Conservation (phyloP, 1,140 invertebrate genomes). For the Drosophila quadrilineata region DNA sequence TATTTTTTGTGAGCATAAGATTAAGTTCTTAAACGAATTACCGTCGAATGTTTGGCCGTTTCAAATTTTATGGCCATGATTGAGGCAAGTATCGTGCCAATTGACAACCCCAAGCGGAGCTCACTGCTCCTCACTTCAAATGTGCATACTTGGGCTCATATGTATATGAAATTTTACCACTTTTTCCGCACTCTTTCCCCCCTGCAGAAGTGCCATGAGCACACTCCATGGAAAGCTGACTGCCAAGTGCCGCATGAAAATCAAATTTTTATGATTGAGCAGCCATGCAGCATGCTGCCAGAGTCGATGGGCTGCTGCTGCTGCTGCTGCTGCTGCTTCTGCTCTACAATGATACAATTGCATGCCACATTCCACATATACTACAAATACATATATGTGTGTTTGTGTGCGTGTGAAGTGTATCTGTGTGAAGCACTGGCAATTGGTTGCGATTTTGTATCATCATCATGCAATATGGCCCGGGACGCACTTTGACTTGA, state of each 20-base stretch:
- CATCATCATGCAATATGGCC: slow-evolving; percentile 67
- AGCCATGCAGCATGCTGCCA: slow-evolving; percentile 69
- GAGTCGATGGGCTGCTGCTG: slow-evolving; percentile 34
- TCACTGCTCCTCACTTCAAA: slow-evolving; percentile 21
- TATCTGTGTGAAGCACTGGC: background rate
- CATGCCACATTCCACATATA: background rate
- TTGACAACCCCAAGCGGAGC: slow-evolving; percentile 24
- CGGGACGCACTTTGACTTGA: slow-evolving; percentile 65
- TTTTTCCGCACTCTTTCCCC: background rate
- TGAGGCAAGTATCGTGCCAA: slow-evolving; percentile 26
- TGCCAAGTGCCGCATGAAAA: slow-evolving; percentile 60
- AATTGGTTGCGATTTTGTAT: slow-evolving; percentile 66
- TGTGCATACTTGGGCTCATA: background rate
- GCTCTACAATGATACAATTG: slow-evolving; percentile 15
- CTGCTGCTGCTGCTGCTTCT: too few species aligned
- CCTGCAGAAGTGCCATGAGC: background rate
- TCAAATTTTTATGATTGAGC: slow-evolving; percentile 78
- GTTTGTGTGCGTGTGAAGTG: background rate
- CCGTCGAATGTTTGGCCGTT: background rate
- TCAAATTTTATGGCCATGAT: slow-evolving; percentile 25
- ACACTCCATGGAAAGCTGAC: background rate
- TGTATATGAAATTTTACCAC: slow-evolving; percentile 11
- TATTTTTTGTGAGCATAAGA: too few species aligned
- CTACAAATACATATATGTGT: background rate
- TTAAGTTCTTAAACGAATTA: slow-evolving; percentile 4